phyloP scores from a whole-genome alignment of 2,797 vertebrate species.

The Halcyon badia region DNA sequence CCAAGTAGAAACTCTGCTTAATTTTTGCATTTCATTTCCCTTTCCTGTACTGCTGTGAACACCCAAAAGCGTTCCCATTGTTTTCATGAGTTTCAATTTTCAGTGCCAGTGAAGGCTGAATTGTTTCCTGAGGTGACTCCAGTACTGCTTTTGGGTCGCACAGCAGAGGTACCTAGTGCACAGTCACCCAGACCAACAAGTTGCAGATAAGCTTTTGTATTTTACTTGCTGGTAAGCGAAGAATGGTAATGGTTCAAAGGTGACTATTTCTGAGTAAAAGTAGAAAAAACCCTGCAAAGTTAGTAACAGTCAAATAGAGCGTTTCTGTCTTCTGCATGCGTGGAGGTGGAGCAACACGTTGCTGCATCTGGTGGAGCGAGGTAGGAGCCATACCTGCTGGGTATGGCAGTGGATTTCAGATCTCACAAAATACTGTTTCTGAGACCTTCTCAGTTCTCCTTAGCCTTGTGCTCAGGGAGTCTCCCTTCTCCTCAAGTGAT shows the following conservation, averaged over 20 bases:
- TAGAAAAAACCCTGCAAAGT: neutral
- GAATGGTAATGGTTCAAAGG: neutral
- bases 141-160: fast-evolving
- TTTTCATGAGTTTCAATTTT: neutral
- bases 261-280: neutral
- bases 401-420: neutral
- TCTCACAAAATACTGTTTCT: neutral
- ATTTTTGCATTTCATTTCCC: neutral
- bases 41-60: conserved; percentile 5
- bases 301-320: neutral
- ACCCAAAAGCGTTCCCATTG: neutral
- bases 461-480: neutral
- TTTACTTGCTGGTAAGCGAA: neutral
- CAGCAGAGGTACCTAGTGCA: neutral
- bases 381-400: neutral
- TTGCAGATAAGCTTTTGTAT: neutral
- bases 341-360: neutral
- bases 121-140: neutral
- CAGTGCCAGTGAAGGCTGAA: neutral
- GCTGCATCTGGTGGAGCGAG: neutral
- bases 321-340: neutral
- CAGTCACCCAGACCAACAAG: fast-evolving
- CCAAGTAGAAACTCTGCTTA: neutral
- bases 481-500: neutral
- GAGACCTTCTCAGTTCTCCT: neutral